Percentiles rank a stretch among this genome's conserved stretches.
These are phyloP conservation scores for Diarsia mendica DNA, from an alignment of 2,888 invertebrate genomes.

Conservation along the genomic window DNA sequence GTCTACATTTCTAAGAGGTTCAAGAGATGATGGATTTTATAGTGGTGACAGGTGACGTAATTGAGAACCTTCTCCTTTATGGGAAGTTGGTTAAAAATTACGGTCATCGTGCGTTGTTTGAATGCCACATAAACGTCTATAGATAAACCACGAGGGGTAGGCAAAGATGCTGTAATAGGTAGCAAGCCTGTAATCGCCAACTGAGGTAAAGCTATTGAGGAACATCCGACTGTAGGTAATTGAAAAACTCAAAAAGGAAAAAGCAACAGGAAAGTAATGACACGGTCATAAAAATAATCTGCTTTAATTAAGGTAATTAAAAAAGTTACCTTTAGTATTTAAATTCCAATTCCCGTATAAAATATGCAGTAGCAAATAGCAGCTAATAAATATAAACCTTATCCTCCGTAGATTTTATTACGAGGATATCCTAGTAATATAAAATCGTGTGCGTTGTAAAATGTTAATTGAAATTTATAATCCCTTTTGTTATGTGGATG, in stretches of 20 bases:
- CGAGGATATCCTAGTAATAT: slow-evolving; percentile 12
- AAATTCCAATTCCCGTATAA: slow-evolving; percentile 37
- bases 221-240: neutral
- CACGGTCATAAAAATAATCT: slow-evolving; percentile 8
- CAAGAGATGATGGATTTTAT: too few relatives aligned
- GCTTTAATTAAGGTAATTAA: slow-evolving; percentile 34
- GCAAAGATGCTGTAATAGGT: neutral
- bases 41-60: too few relatives aligned
- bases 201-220: neutral
- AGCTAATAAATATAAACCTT: slow-evolving; percentile 38
- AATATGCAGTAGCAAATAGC: slow-evolving; percentile 11
- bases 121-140: neutral
- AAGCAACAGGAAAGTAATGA: neutral
- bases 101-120: too few relatives aligned
- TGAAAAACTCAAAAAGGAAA: neutral
- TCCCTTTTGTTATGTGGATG: slow-evolving; percentile 10
- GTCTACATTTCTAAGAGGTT: too few relatives aligned
- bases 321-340: slow-evolving; percentile 15
- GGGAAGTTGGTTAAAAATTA: too few relatives aligned
- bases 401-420: slow-evolving; percentile 42
- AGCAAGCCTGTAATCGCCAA: neutral
- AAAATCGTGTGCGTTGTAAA: slow-evolving; percentile 33
- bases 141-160: neutral
- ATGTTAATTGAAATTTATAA: slow-evolving; percentile 51
- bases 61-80: too few relatives aligned